Evolutionary conservation across 1,140 invertebrate genomes (phyloP).

Genomic region (Matsumurasca onukii): DNA sequence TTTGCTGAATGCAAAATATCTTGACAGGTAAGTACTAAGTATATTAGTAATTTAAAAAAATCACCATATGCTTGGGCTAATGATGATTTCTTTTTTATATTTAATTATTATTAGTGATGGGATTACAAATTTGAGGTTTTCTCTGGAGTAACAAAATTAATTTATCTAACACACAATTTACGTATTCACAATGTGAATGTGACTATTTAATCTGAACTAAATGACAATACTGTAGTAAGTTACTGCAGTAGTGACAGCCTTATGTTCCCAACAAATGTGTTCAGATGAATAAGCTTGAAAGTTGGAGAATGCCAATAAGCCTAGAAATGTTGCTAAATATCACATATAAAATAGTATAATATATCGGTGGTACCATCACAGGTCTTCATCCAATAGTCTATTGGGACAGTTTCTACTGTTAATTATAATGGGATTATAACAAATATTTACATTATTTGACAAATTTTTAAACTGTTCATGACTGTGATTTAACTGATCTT

Average conservation of each 20-base stretch:
- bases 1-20: not conserved
- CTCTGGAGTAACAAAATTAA: not conserved
- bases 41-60: conserved; percentile 48
- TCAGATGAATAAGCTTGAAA: too few species aligned
- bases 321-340: too few species aligned
- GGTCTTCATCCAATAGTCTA: not conserved
- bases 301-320: too few species aligned
- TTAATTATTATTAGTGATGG: not conserved
- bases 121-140: not conserved
- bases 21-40: conserved; percentile 37
- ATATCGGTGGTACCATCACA: not conserved
- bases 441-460: not conserved
- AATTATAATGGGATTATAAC: conserved; percentile 1
- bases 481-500: not conserved
- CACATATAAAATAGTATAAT: not conserved
- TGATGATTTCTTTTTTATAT: not conserved
- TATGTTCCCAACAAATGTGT: too few species aligned
- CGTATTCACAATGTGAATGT: not conserved
- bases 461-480: not conserved
- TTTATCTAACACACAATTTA: not conserved
- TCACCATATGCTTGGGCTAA: conserved; percentile 48
- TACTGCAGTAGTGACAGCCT: too few species aligned
- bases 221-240: too few species aligned
- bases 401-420: not conserved
- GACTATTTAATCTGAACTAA: not conserved